A percentile compares a stretch with the other conserved stretches of the same genome.
phyloP scores from a whole-genome alignment of 1,140 invertebrate genomes.

The Rhopalosiphum padi region DNA sequence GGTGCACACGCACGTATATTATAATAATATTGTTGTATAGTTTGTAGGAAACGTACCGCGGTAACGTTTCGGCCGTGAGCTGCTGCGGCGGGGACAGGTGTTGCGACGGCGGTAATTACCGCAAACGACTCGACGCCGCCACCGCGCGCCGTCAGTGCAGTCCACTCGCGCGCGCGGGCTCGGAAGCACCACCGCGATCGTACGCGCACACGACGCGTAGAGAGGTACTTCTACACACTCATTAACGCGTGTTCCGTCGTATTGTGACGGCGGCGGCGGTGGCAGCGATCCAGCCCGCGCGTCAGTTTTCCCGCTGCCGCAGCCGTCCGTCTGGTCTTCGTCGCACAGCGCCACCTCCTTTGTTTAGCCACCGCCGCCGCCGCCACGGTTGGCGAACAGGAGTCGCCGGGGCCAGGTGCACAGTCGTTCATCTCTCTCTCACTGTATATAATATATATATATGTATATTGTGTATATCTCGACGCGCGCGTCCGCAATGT shows the following conservation, averaged over 20 bases:
- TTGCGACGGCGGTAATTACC: conserved; percentile 43
- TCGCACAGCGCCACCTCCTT: background rate
- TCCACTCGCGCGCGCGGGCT: conserved; percentile 15
- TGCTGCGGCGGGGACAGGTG: conserved; percentile 28
- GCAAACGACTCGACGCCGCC: conserved; percentile 17
- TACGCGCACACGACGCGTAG: background rate
- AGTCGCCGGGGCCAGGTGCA: conserved; percentile 43
- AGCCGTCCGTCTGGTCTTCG: background rate
- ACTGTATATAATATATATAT: too few species aligned
- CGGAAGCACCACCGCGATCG: background rate
- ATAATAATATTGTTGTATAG: background rate
- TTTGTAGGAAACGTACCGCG: background rate
- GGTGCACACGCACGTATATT: background rate
- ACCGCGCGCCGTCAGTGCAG: background rate
- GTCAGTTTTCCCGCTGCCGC: conserved; percentile 19
- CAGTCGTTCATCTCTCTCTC: background rate
- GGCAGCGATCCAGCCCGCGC: conserved; percentile 6
- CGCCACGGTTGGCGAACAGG: conserved; percentile 50
- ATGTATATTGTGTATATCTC: background rate
- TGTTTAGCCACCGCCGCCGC: background rate
- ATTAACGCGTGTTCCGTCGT: conserved; percentile 25
- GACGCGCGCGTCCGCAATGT: background rate
- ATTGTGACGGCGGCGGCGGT: conserved; percentile 2
- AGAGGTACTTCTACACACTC: background rate
- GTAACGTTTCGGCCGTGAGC: background rate